Conservation (phyloP, 2,888 invertebrate species). For the Drosophila atripex region DNA sequence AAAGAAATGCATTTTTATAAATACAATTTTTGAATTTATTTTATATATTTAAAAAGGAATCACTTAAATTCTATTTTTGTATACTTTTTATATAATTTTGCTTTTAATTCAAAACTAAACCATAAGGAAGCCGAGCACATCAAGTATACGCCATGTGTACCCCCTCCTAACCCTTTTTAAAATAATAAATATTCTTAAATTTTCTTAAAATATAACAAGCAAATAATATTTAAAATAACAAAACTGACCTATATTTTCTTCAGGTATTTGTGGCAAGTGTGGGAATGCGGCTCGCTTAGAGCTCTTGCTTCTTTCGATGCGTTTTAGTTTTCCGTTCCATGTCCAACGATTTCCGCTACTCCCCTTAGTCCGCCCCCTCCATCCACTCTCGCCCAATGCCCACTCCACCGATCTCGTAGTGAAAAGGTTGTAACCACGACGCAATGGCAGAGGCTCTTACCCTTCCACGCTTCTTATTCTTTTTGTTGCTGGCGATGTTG, state of each 20-base stretch:
- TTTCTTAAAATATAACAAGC: not conserved
- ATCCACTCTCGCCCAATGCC: not conserved
- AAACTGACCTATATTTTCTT: not conserved
- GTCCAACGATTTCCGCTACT: slow-evolving; percentile 35
- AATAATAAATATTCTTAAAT: too few relatives aligned
- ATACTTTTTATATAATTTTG: too few relatives aligned
- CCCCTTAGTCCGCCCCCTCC: slow-evolving; percentile 9
- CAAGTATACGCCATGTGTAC: not conserved
- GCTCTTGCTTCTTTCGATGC: slow-evolving; percentile 34
- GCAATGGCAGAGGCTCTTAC: slow-evolving; percentile 66
- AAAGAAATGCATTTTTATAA: too few relatives aligned
- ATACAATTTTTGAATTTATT: too few relatives aligned
- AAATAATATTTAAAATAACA: not conserved
- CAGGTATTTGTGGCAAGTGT: slow-evolving; percentile 17
- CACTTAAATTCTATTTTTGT: not conserved
- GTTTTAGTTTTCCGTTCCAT: slow-evolving; percentile 59
- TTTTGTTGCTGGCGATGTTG: slow-evolving; percentile 34
- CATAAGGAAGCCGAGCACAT: too few relatives aligned
- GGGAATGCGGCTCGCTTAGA: slow-evolving; percentile 8
- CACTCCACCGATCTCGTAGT: slow-evolving; percentile 18
- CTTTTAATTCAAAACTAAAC: too few relatives aligned
- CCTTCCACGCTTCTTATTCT: slow-evolving; percentile 15
- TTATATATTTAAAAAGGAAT: not conserved
- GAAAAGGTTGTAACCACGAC: slow-evolving; percentile 67
- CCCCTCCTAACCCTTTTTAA: too few relatives aligned